phyloP scores from a whole-genome alignment of 2,113 vertebrate genomes.

The Mustela lutreola region DNA sequence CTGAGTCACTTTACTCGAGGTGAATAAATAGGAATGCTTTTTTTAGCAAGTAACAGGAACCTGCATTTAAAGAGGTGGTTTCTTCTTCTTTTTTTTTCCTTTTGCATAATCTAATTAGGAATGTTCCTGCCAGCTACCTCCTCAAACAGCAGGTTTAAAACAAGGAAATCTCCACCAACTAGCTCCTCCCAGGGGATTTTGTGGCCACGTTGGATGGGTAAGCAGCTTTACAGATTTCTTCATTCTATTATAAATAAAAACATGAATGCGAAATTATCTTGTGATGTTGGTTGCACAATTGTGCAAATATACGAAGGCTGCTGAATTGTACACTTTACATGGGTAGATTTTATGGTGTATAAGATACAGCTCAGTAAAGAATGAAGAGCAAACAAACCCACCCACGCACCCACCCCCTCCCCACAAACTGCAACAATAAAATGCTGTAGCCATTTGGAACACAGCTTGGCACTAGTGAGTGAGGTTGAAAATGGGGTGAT shows the following conservation, averaged over 20 bases:
- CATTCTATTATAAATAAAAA: conserved; percentile 46
- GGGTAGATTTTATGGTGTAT: background rate
- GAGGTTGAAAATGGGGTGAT: background rate
- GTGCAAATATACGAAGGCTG: background rate
- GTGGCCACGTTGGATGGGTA: background rate
- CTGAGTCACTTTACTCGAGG: conserved; percentile 68
- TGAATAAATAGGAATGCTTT: conserved; percentile 49
- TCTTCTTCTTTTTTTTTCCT: background rate
- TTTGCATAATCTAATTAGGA: conserved; percentile 44
- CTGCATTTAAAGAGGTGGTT: background rate
- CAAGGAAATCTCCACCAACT: background rate
- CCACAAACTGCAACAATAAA: background rate
- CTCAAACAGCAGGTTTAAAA: conserved; percentile 57
- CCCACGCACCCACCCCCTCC: no score
- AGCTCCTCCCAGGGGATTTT: background rate
- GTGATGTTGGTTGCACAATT: background rate
- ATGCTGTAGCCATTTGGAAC: background rate
- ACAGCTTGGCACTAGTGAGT: background rate
- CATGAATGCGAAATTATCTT: conserved; percentile 1
- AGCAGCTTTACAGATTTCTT: background rate
- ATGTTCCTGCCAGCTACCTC: conserved; percentile 33
- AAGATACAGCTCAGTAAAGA: background rate
- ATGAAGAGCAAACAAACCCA: background rate
- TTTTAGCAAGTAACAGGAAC: conserved; percentile 50
- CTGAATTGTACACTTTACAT: background rate